These are phyloP conservation scores for Myripristis murdjan DNA, from an alignment of 2,797 vertebrate species.

Conservation along the genomic window DNA sequence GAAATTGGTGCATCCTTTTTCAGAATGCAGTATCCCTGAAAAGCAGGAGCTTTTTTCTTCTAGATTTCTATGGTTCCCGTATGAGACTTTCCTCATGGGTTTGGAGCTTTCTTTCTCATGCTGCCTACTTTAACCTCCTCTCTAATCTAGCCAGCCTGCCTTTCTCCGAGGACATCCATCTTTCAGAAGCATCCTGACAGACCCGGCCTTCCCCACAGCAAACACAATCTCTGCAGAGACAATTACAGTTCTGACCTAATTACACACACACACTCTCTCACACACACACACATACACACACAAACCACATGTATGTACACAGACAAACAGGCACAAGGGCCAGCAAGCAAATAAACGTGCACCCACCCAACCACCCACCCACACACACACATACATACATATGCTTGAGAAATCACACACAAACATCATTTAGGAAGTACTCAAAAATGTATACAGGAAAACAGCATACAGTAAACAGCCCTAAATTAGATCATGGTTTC, in stretches of 20 bases:
- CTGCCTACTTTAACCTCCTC: slow-evolving; percentile 32
- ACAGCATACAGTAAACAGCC: slow-evolving; percentile 25
- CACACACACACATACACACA: neutral
- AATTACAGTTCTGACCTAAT: slow-evolving; percentile 77
- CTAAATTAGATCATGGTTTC: slow-evolving; percentile 40
- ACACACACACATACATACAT: slow-evolving; percentile 12
- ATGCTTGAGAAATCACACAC: slow-evolving; percentile 17
- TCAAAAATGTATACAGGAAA: slow-evolving; percentile 50
- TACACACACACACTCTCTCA: slow-evolving; percentile 60
- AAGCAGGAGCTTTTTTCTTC: slow-evolving; percentile 26
- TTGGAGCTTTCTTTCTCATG: slow-evolving; percentile 8
- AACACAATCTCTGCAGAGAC: slow-evolving; percentile 74
- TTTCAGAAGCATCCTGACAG: slow-evolving; percentile 64
- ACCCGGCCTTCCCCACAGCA: slow-evolving; percentile 57
- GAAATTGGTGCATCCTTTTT: slow-evolving; percentile 20
- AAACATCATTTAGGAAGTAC: slow-evolving; percentile 41
- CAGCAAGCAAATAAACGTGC: neutral
- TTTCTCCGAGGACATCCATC: slow-evolving; percentile 62
- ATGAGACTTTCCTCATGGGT: slow-evolving; percentile 2
- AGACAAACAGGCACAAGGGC: slow-evolving; percentile 3
- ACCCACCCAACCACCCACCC: slow-evolving; percentile 11
- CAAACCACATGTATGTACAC: slow-evolving; percentile 28
- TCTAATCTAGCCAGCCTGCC: slow-evolving; percentile 45
- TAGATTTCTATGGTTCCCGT: neutral
- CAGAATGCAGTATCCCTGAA: slow-evolving; percentile 34